Base-by-base conservation (phyloP, 2,888 invertebrate genomes). In the Erannis defoliaria region DNA sequence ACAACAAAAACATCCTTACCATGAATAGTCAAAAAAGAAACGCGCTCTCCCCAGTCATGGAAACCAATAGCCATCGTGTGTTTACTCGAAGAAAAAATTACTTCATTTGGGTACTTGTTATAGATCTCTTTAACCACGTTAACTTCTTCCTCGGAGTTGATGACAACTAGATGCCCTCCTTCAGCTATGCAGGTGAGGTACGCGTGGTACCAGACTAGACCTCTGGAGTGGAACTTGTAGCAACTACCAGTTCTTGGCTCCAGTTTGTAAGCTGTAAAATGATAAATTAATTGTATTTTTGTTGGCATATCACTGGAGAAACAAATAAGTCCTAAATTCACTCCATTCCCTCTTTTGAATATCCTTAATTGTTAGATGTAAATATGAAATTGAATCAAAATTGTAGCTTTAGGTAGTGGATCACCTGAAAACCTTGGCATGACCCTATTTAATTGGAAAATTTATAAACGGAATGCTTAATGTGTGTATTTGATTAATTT, bases 171-270 rank as follows among this genome's bases (percentile, higher is more conserved):
- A 61, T 86, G 62, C 0, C 77, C 83, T 10, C 83, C 84, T 58
- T 86, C 86, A 0, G 83, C 81, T 1, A 75, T 54, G 45, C 86
- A 87, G 1, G 80, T 64, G 74, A 82, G 80, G 68, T 72, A 75
- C 0, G 85, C 86, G 0, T 80, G 70, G 0, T 75, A 67, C 77
- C 81, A 87, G 1, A 68, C 77, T 5, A 78, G 68, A 1, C 81
- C 76, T 1, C 70, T 58, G 0, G 48, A 55, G 62, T 86, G 86
- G 66, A 86, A 83, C 67, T 87, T 86, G 70, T 86, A 87, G 58
- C 86, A 87, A 31, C 70, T 81, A 2, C 78, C 72, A 0, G 86
- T 86, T 12, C 75, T 62, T 1, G 31, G 1, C 5, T 84, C 80
- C 0, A 63, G 48, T 8, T 46, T 29, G 48, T 66, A 63, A 14